A percentile compares a stretch with the other conserved stretches of the same genome.
Conservation (phyloP, 2,797 vertebrate genomes). For the Oceanodroma leucorhoa region DNA sequence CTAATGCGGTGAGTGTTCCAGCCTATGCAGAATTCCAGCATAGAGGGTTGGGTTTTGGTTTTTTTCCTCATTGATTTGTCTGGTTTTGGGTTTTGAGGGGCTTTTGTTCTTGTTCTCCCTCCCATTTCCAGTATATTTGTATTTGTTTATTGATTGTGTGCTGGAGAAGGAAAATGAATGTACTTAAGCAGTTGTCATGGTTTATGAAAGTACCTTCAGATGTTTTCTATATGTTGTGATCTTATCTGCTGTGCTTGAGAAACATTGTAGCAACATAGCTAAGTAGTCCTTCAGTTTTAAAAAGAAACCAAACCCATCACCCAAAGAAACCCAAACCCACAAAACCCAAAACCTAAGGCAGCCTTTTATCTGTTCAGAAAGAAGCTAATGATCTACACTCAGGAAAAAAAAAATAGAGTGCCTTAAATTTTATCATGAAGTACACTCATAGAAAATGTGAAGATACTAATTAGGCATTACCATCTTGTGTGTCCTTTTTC, state of each 20-base stretch:
- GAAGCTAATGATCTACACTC: background rate
- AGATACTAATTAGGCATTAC: fast-evolving
- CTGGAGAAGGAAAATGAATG: background rate
- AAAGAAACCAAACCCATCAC: background rate
- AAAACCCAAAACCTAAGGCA: background rate
- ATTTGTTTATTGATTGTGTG: background rate
- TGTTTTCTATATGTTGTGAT: background rate
- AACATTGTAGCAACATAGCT: background rate
- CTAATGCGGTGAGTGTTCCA: background rate
- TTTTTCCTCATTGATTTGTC: background rate
- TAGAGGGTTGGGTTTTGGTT: background rate
- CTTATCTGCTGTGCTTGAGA: background rate
- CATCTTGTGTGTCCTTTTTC: background rate
- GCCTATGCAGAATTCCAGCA: background rate
- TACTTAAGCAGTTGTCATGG: background rate
- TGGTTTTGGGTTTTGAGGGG: background rate
- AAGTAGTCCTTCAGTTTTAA: background rate
- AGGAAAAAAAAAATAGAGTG: background rate
- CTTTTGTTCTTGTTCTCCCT: background rate
- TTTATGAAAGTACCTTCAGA: background rate
- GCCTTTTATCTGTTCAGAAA: background rate
- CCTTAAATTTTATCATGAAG: background rate
- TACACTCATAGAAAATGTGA: fast-evolving
- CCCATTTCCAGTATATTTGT: background rate
- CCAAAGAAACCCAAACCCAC: background rate